Conservation (phyloP, 2,113 vertebrate genomes). For the Urocitellus parryii region DNA sequence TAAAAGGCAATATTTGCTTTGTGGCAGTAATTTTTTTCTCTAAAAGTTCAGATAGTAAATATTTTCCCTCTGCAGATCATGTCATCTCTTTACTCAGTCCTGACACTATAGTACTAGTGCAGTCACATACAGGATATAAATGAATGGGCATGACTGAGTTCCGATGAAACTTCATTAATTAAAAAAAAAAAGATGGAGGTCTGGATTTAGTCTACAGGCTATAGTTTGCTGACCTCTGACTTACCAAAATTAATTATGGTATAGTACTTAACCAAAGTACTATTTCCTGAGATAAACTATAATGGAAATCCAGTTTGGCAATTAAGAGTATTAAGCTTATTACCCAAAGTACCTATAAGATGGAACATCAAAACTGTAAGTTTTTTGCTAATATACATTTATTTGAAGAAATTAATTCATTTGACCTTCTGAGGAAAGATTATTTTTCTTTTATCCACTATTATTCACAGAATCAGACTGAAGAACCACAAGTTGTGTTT, state of each 20-base stretch:
- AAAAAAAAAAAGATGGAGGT: neutral
- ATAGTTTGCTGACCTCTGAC: neutral
- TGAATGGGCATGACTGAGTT: neutral
- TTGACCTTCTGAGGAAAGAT: conserved; percentile 33
- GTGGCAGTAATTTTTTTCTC: conserved; percentile 31
- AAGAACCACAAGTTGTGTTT: neutral
- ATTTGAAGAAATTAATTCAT: conserved; percentile 20
- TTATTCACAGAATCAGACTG: neutral
- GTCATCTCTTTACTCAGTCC: neutral
- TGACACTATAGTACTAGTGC: neutral
- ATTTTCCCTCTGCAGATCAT: neutral
- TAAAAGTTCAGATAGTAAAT: neutral
- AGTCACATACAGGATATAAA: neutral
- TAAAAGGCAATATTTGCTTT: neutral
- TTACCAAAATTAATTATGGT: neutral
- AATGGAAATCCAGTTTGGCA: conserved; percentile 48
- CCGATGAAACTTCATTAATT: neutral
- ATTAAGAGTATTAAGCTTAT: conserved; percentile 29
- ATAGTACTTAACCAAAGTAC: neutral
- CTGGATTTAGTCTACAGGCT: neutral
- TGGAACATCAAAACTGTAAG: neutral
- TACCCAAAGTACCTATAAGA: neutral
- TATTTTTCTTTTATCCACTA: neutral
- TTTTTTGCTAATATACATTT: neutral
- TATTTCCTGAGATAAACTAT: conserved; percentile 58